A percentile compares a stretch with the other conserved stretches of the same genome.
These are phyloP conservation scores for Drosophila biarmipes DNA, from an alignment of 1,140 invertebrate species.

Conservation along the genomic window DNA sequence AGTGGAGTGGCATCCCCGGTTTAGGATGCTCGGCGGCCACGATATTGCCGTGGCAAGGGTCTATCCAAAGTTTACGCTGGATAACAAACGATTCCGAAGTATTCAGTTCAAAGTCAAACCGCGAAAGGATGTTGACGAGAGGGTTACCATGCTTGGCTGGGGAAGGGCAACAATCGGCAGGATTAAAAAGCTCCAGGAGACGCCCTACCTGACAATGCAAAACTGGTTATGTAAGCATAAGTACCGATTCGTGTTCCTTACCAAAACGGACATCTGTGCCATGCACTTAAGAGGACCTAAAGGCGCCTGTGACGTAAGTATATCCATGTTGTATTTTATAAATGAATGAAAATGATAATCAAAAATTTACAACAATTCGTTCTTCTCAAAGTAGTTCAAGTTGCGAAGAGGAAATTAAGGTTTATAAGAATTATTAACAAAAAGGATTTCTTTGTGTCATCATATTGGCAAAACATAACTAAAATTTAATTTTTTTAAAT, in stretches of 20 bases:
- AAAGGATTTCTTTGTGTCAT: too few relatives aligned
- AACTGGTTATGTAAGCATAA: conserved; percentile 15
- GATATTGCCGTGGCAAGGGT: conserved; percentile 52
- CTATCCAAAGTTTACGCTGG: conserved; percentile 23
- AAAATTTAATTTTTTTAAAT: too few relatives aligned
- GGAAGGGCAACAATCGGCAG: conserved; percentile 14
- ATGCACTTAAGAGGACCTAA: conserved; percentile 21
- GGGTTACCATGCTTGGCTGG: conserved; percentile 48
- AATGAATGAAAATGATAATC: background rate
- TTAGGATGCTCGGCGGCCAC: conserved; percentile 34
- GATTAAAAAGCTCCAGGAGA: conserved; percentile 24
- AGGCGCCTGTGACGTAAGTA: conserved; percentile 61
- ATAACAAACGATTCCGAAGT: conserved; percentile 25
- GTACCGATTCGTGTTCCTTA: conserved; percentile 37
- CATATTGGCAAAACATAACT: too few relatives aligned
- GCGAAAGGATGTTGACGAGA: background rate
- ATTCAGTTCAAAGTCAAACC: conserved; percentile 11
- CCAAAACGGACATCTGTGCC: conserved; percentile 52
- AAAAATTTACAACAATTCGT: too few relatives aligned
- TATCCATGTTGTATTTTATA: background rate
- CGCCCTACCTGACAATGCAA: conserved; percentile 29
- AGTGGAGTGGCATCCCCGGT: conserved; percentile 23
- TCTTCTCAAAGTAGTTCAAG: too few relatives aligned
- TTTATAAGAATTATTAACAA: too few relatives aligned
- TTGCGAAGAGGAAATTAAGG: too few relatives aligned